Base-by-base conservation (phyloP, 2,113 vertebrate species). In the Dascyllus trimaculatus region DNA sequence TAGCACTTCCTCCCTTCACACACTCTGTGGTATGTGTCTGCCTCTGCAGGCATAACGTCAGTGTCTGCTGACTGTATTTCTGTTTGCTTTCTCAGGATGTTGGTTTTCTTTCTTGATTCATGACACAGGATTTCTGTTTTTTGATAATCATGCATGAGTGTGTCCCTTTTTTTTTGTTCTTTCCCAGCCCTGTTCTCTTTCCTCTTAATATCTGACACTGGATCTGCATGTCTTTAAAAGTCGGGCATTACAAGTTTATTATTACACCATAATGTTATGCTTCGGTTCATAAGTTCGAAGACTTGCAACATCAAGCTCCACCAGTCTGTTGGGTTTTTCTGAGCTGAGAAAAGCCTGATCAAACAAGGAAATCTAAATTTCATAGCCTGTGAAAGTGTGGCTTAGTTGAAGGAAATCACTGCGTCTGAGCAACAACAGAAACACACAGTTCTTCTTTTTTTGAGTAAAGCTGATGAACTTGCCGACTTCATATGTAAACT, bases 1-100 rank as follows among this genome's bases (percentile, higher is more conserved):
- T 74, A 59, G 86, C 79, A 68, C 63, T 58, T 82, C 48, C 67
- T 53, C 4, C 4, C 8, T 40, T 77, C 18, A 7, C 48, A 69
- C 69, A 48, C 61, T 10, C 29, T 46, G 59, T 51, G 25, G 67
- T 67, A 43, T 25, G 69, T n/a, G 18, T 62, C 60, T 67, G 38
- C 19, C 21, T n/a, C 66, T 65, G 77, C 24, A 45, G 64, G 58
- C 60, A 32, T n/a, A 45, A 65, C 0, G 4, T 60, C 69, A 49
- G 5, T 2, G 75, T 75, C 67, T 79, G 64, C 26, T 45, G 11
- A 26, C 77, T 45, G 14, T 51, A 19, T 52, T 49, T 72, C 24
- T 67, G 53, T 71, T 68, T 78, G 53, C 56, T 46, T 62, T 54
- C 49, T 75, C 56, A 63, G 49, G 51, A 26, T 22, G 22, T 22